Base-by-base conservation (phyloP, 2,888 invertebrate species). In the Noctua janthina region DNA sequence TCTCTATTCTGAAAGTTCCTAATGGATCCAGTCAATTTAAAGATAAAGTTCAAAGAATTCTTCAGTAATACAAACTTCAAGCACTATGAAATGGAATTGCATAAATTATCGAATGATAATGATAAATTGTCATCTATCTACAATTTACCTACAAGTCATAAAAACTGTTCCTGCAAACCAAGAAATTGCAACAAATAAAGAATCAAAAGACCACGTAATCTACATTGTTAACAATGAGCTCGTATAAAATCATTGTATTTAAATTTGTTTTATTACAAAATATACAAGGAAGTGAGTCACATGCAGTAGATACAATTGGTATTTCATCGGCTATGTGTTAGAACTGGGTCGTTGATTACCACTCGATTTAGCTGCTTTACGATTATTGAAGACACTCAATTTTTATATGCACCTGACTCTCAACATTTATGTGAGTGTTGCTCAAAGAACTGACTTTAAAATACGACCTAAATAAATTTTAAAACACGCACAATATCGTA, bases 301-400 rank as follows among this genome's bases (percentile, higher is more conserved):
- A 64, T n/a, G n/a, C 43, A 66, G 56, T 59, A n/a, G 23, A 39
- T n/a, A 35, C 73, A 8, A 64, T 64, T 78, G 54, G 8, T 49
- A 64, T 69, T n/a, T 87, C 68, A 74, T 80, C n/a, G 35, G 73
- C 68, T 51, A 68, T 39, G 75, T 74, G 66, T 71, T 72, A 76
- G 39, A 87, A 88, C 77, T 83, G 46, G 87, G 87, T 76, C 87
- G 69, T 49, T 69, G 78, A 81, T 86, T 77, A 71, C 68, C 76
- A 75, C 76, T 77, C 80, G 67, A 77, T 77, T 78, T 74, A 74
- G 73, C 83, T 76, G 51, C 74, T 79, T 83, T 69, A 86, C 67
- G 71, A 86, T 72, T 78, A 86, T 82, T 67, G 73, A 86, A 82
- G 15, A 51, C 66, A 72, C 68, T 49, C 0, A 73, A 86, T 86